Conservation (phyloP, 2,113 vertebrate genomes). For the Corythornis vintsioides region DNA sequence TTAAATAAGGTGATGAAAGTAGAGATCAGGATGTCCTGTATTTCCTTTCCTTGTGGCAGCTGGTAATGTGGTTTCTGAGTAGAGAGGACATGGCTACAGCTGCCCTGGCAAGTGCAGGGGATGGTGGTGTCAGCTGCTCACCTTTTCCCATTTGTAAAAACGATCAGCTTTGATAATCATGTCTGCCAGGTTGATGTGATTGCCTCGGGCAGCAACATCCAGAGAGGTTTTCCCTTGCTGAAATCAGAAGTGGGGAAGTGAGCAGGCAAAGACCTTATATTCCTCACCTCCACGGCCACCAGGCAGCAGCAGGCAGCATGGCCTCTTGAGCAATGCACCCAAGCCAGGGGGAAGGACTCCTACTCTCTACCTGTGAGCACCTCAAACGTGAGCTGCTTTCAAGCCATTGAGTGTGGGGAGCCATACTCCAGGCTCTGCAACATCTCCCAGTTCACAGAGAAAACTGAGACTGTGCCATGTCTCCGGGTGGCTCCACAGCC, state of each 20-base stretch:
- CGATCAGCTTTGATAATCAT: slow-evolving; percentile 93
- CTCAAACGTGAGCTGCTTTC: neutral
- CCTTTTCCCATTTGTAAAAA: slow-evolving; percentile 89
- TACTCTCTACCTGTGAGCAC: neutral
- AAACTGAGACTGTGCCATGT: neutral
- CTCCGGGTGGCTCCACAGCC: neutral
- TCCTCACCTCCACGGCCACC: accelerated
- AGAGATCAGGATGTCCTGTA: neutral
- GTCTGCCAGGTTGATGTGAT: slow-evolving; percentile 85
- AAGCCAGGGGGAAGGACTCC: neutral
- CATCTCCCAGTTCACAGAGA: neutral
- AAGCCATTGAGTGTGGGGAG: neutral
- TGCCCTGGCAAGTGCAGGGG: neutral
- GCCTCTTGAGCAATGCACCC: neutral
- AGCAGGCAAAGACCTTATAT: neutral
- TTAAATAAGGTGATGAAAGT: neutral
- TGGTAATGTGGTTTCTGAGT: neutral
- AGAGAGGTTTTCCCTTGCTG: slow-evolving; percentile 90
- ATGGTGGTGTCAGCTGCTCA: neutral
- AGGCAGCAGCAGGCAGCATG: neutral
- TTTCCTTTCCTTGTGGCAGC: neutral
- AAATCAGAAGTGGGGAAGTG: neutral
- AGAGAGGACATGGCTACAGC: neutral
- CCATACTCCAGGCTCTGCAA: neutral
- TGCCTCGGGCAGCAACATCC: slow-evolving; percentile 86